Evolutionary conservation across 1,140 invertebrate genomes (phyloP).

Genomic region (Cyclargus thomasi): DNA sequence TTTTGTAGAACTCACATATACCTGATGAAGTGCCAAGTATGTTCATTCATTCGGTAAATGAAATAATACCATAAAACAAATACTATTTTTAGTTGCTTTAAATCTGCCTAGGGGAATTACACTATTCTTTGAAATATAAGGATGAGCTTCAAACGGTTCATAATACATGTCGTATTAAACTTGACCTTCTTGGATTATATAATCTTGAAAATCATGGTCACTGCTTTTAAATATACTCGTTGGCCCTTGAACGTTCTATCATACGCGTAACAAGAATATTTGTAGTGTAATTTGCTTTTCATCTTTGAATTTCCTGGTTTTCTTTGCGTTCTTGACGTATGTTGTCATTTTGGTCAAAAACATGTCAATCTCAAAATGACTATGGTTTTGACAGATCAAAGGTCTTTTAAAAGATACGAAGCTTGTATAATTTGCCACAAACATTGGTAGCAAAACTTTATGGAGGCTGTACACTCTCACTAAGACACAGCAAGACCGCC

Average conservation of each 20-base stretch:
- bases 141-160: neutral
- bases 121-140: neutral
- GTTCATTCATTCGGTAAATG: neutral
- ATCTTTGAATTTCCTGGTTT: slow-evolving; percentile 6
- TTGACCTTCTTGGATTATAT: slow-evolving; percentile 9
- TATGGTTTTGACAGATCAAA: no score
- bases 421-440: no score
- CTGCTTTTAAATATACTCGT: neutral
- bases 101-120: neutral
- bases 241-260: neutral
- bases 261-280: neutral
- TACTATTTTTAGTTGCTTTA: neutral
- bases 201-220: neutral
- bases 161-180: neutral
- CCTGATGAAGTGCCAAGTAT: neutral
- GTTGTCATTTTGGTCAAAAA: no score
- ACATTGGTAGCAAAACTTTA: no score
- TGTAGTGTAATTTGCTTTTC: neutral
- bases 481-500: no score
- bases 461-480: no score
- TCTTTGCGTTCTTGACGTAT: neutral
- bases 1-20: neutral
- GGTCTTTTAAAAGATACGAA: no score
- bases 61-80: neutral
- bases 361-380: no score